Percentiles rank a stretch among this genome's conserved stretches.
Conservation (phyloP, 1,140 invertebrate genomes). For the Drosophila parvula region DNA sequence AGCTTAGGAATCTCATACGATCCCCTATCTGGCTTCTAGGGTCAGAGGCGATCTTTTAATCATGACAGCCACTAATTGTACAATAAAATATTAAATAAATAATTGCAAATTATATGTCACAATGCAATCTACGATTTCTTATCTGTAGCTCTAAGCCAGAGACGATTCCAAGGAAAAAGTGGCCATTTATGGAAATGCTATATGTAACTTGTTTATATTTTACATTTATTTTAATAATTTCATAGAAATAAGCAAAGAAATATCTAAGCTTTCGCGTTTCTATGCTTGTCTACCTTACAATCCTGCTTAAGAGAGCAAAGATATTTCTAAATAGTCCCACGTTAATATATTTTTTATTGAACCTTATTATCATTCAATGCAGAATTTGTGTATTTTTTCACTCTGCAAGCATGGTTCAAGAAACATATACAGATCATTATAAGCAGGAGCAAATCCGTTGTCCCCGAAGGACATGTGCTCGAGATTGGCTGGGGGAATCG, state of each 20-base stretch:
- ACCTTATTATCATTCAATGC: background rate
- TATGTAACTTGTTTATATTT: no score
- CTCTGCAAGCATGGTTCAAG: background rate
- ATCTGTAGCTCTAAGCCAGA: no score
- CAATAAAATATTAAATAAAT: no score
- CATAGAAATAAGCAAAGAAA: no score
- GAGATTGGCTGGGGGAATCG: slow-evolving; percentile 39
- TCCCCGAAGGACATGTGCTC: slow-evolving; percentile 41
- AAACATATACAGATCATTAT: slow-evolving; percentile 48
- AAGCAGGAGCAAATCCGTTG: slow-evolving; percentile 41
- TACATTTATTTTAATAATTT: no score
- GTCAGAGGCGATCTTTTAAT: background rate
- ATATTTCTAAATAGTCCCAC: background rate
- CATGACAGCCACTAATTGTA: no score
- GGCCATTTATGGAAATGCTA: no score
- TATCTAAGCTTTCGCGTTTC: no score
- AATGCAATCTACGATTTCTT: no score
- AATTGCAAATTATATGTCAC: no score
- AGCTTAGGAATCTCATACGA: background rate
- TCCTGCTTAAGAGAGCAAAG: no score
- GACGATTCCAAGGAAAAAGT: no score
- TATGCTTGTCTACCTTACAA: background rate
- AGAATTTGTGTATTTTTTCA: background rate
- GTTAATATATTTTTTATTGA: background rate
- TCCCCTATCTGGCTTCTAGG: background rate